These are phyloP conservation scores for Melitaea athalia DNA, from an alignment of 2,888 invertebrate species.

Conservation along the genomic window DNA sequence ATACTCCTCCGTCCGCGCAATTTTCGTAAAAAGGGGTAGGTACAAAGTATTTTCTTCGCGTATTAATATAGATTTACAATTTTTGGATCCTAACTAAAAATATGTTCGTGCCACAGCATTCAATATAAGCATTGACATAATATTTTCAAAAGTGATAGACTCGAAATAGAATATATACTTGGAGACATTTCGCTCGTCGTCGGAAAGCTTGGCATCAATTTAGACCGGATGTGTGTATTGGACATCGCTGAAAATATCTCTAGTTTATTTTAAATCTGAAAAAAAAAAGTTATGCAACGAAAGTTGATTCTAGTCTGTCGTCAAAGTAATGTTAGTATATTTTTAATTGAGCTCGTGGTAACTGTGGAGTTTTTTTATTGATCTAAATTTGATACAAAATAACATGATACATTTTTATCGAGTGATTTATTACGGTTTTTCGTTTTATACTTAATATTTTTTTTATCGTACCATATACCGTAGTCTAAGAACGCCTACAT, in stretches of 20 bases:
- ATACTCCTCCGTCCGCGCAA: too few species aligned
- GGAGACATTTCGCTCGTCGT: background rate
- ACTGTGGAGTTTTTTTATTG: too few species aligned
- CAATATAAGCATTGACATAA: constrained; percentile 4
- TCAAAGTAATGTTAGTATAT: background rate
- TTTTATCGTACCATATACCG: too few species aligned
- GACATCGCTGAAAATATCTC: constrained; percentile 20
- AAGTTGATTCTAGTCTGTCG: background rate
- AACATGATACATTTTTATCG: too few species aligned
- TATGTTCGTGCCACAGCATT: background rate
- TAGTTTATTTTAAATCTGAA: constrained; percentile 19
- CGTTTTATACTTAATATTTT: too few species aligned
- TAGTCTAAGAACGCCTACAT: too few species aligned
- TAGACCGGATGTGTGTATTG: constrained; percentile 29
- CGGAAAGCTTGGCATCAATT: constrained; percentile 28
- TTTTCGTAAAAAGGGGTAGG: too few species aligned
- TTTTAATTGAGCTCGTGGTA: background rate
- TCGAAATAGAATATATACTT: background rate
- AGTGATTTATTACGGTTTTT: too few species aligned
- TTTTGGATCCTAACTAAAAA: background rate
- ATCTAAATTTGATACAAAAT: too few species aligned
- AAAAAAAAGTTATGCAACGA: constrained; percentile 16
- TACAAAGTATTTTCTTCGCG: too few species aligned
- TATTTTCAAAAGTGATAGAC: background rate
- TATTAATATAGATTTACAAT: too few species aligned